Conservation (phyloP, 35 echinoderm and acorn worm species). For the Apostichopus parvimensis region DNA sequence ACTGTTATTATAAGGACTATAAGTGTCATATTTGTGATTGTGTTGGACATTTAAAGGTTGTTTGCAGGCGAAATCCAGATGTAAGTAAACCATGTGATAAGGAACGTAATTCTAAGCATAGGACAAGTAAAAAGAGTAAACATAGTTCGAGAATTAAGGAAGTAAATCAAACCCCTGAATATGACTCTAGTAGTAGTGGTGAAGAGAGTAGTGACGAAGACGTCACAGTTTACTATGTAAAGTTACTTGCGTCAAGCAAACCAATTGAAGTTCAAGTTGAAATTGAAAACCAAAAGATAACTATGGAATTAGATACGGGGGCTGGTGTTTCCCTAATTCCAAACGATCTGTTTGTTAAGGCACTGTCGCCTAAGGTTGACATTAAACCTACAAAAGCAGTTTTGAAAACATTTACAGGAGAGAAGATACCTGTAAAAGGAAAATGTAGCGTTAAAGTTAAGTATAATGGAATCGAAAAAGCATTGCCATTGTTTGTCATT, state of each 20-base stretch:
- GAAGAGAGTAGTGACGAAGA: constrained; percentile 25
- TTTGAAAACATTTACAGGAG: constrained; percentile 18
- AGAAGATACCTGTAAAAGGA: constrained; percentile 3
- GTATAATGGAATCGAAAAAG: not conserved
- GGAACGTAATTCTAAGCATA: not conserved
- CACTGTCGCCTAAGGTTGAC: not conserved
- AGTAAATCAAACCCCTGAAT: not conserved
- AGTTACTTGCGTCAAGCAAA: not conserved
- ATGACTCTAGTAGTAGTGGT: not conserved
- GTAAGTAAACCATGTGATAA: not conserved
- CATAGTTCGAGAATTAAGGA: not conserved
- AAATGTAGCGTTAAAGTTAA: constrained; percentile 13
- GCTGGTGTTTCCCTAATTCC: constrained; percentile 4
- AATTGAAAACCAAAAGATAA: not conserved
- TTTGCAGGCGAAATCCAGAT: not conserved
- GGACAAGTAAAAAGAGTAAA: not conserved
- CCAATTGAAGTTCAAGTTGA: constrained; percentile 21
- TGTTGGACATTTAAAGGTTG: not conserved
- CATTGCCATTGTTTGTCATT: constrained; percentile 3
- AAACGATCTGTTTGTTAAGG: not conserved
- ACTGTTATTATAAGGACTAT: not conserved
- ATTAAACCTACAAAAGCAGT: not conserved
- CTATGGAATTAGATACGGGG: constrained; percentile 41
- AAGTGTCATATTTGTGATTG: constrained; percentile 5
- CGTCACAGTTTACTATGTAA: not conserved